A percentile compares a stretch with the other conserved stretches of the same genome.
phyloP scores from a whole-genome alignment of 1,140 invertebrate species.

The Probaryconus sp. region DNA sequence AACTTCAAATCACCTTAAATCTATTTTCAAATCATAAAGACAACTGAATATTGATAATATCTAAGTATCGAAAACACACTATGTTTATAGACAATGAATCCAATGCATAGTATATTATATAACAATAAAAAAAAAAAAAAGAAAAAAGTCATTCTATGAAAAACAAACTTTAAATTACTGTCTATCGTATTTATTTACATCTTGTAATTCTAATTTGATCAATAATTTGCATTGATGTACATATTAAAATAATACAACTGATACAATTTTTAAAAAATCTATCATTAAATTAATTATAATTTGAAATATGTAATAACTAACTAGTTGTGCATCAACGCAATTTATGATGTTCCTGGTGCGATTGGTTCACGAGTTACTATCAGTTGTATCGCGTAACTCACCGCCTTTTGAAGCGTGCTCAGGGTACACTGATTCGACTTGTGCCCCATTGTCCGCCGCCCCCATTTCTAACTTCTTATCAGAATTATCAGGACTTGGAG shows the following conservation, averaged over 20 bases:
- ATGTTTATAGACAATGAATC: too few relatives aligned
- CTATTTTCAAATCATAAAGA: too few relatives aligned
- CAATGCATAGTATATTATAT: too few relatives aligned
- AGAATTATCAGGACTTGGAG: too few relatives aligned
- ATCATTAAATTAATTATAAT: too few relatives aligned
- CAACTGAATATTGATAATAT: too few relatives aligned
- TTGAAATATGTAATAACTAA: too few relatives aligned
- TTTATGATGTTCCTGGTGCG: conserved; percentile 5
- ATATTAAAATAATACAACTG: conserved; percentile 36
- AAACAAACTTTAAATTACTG: conserved; percentile 40
- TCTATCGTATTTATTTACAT: conserved; percentile 42
- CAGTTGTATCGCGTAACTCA: conserved; percentile 31
- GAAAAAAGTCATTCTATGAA: conserved; percentile 11
- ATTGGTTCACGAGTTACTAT: too few relatives aligned
- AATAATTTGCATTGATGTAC: conserved; percentile 32
- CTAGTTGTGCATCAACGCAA: too few relatives aligned
- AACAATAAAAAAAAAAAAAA: conserved; percentile 21
- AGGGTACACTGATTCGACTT: too few relatives aligned
- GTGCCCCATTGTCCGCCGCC: neutral
- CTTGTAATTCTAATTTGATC: conserved; percentile 19
- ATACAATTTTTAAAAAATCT: neutral
- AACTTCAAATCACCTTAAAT: too few relatives aligned
- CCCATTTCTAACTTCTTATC: neutral
- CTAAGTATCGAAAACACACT: too few relatives aligned
- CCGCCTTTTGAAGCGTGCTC: conserved; percentile 5